Evolutionary conservation across 2,888 invertebrate species (phyloP), one percentile per base, ranked within the genome.

Genomic region (Andrena haemorrhoa): DNA sequence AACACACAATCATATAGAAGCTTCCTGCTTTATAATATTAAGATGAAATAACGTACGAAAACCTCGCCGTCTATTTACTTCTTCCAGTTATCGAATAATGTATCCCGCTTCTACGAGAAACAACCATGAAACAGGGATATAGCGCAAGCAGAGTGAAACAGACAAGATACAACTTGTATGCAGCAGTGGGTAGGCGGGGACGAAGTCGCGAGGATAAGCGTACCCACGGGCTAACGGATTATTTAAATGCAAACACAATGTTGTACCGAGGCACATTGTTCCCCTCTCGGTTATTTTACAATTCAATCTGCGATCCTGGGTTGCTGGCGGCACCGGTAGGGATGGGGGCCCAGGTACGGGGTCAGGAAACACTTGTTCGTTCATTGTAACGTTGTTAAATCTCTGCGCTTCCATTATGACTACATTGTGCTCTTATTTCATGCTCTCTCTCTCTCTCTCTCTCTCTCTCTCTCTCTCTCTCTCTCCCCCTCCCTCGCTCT

Each of bases 241-340:
- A 93, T 93, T 93, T 92, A 93, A 93, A 93, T 93, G 93, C 93
- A 93, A 93, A 93, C 93, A 93, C 91, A 91, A 91, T 91, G 92
- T 92, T 92, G 92, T 92, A 92, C 88, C 90, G 88, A 86, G 83
- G 90, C 86, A 88, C 90, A 92, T 92, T 92, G 92, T 92, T 91
- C 90, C 89, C 91, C 89, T 88, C 89, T 88, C 89, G 91, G 93
- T 93, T 93, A 92, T 93, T 93, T 93, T 92, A 93, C 92, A 92
- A 93, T 93, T 93, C 93, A 93, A 93, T 93, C 92, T 91, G 89
- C 89, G 88, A 90, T 88, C 91, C 85, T 81, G 83, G 79, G 86
- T 71, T 85, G 76, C 81, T 79, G 79, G 74, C 66, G 82, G 86
- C 82, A 53, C 61, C 69, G 53, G 53, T 70, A 26, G 66, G 56